Evolutionary conservation across 2,113 vertebrate species (phyloP).

Genomic region (Cricetomys ansorgei): DNA sequence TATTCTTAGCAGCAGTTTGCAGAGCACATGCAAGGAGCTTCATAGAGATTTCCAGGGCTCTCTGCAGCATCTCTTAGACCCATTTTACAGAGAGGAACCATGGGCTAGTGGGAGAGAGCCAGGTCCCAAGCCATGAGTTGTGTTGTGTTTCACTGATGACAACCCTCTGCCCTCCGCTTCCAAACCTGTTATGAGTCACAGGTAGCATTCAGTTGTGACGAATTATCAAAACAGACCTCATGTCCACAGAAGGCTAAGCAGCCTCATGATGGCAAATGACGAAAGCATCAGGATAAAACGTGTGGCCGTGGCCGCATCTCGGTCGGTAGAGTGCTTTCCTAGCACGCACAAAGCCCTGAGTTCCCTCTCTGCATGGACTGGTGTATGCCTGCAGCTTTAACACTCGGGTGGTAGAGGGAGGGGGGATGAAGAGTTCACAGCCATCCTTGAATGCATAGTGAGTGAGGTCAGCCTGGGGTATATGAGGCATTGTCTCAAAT

Average conservation of each 20-base stretch:
- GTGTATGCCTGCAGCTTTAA: not conserved
- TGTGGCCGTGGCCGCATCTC: not conserved
- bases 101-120: not conserved
- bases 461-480: not conserved
- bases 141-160: not conserved
- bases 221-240: not conserved
- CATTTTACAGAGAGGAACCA: not conserved
- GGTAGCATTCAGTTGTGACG: too few species aligned
- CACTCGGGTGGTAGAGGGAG: too few species aligned
- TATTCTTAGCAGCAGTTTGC: not conserved
- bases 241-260: not conserved
- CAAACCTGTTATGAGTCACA: not conserved
- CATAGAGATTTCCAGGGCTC: not conserved
- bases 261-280: not conserved
- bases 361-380: not conserved
- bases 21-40: not conserved
- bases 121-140: not conserved
- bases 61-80: not conserved
- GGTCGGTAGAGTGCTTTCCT: not conserved
- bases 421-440: not conserved
- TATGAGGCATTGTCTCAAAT: too few species aligned
- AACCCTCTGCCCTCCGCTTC: not conserved
- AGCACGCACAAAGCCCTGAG: not conserved
- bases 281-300: not conserved
- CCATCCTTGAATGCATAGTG: too few species aligned